Conservation (phyloP, 2,113 vertebrate species). For the Ceratotherium simum region DNA sequence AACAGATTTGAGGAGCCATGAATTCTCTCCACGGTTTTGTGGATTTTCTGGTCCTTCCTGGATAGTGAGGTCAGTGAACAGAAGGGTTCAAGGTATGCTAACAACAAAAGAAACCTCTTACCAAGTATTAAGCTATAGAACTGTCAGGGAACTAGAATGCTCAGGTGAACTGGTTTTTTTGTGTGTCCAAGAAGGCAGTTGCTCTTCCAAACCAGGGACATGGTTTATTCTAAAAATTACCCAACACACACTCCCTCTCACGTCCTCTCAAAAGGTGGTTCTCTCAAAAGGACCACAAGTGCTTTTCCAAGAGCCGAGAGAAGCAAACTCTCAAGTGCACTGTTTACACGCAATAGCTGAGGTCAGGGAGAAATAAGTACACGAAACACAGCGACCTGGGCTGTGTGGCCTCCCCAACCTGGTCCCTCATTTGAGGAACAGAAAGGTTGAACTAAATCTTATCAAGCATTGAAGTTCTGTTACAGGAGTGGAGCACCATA, state of each 20-base stretch:
- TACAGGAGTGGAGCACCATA: background rate
- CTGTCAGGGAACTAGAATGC: conserved; percentile 2
- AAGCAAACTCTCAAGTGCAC: background rate
- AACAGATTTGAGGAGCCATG: background rate
- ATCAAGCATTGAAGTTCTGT: conserved; percentile 7
- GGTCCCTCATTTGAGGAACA: conserved; percentile 27
- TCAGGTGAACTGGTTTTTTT: background rate
- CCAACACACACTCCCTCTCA: background rate
- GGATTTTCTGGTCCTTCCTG: background rate
- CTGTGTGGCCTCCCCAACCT: background rate
- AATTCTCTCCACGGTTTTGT: background rate
- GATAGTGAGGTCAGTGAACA: conserved; percentile 4
- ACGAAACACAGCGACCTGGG: background rate
- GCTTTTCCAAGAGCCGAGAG: background rate
- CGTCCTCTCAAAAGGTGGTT: background rate
- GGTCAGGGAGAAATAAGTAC: background rate
- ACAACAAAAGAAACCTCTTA: background rate
- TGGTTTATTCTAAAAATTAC: conserved; percentile 4
- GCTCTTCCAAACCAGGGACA: background rate
- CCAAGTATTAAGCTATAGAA: conserved; percentile 1
- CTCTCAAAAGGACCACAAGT: background rate
- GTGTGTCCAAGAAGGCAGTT: background rate
- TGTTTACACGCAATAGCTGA: background rate
- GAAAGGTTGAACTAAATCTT: background rate
- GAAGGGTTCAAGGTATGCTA: background rate